A percentile compares a stretch with the other conserved stretches of the same genome.
phyloP scores from a whole-genome alignment of 92 coral and sea anemone species.

The Zoanthus sansibaricus region DNA sequence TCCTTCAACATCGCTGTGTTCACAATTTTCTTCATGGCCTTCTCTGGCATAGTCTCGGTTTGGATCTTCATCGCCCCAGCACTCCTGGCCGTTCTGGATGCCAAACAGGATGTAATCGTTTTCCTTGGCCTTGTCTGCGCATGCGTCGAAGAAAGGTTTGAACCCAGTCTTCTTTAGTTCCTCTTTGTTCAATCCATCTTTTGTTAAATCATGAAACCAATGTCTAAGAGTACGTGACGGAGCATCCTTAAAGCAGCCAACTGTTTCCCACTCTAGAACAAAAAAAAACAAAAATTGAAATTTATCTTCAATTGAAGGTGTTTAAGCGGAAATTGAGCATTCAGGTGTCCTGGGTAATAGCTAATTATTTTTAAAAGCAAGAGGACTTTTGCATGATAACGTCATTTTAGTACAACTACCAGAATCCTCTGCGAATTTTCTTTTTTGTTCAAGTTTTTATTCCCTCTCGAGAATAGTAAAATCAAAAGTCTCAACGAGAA shows the following conservation, averaged over 20 bases:
- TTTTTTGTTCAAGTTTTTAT: too few species aligned
- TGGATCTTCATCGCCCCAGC: not conserved
- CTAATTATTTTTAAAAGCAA: too few species aligned
- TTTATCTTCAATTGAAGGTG: too few species aligned
- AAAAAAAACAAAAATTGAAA: not conserved
- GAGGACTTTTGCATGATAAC: too few species aligned
- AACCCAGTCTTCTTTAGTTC: not conserved
- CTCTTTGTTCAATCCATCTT: not conserved
- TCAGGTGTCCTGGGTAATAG: too few species aligned
- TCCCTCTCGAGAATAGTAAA: too few species aligned
- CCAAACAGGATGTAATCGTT: not conserved
- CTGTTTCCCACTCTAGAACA: slow-evolving; percentile 2
- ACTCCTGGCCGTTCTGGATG: not conserved
- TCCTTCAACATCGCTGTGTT: not conserved
- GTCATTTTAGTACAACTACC: too few species aligned
- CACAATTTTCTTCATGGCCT: not conserved
- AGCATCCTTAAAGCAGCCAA: not conserved
- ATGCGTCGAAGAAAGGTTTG: not conserved
- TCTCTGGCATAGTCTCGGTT: not conserved
- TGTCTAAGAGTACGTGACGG: not conserved
- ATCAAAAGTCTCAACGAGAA: too few species aligned
- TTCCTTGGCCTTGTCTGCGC: not conserved
- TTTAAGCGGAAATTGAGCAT: too few species aligned
- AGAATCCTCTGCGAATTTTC: too few species aligned
- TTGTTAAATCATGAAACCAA: not conserved